A percentile compares a stretch with the other conserved stretches of the same genome.
Evolutionary conservation across 2,113 vertebrate species (phyloP).

Genomic region (Verasper variegatus): DNA sequence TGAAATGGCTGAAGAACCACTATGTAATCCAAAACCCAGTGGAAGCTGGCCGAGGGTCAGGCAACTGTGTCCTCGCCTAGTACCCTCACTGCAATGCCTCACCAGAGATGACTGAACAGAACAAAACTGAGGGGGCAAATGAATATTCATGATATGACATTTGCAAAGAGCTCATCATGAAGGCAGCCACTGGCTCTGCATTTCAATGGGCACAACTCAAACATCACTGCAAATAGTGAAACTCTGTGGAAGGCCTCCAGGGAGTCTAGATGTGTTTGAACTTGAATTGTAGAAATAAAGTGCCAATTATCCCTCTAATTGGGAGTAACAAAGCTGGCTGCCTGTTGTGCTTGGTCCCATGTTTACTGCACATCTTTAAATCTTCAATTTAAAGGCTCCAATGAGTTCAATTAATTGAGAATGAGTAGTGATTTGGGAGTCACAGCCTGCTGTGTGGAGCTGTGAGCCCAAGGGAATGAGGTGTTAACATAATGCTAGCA

Average conservation of each 20-base stretch:
- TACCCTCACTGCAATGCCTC: conserved; percentile 32
- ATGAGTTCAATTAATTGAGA: conserved; percentile 76
- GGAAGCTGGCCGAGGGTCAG: conserved; percentile 35
- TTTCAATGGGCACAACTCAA: conserved; percentile 70
- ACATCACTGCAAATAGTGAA: conserved; percentile 68
- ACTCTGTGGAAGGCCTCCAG: conserved; percentile 55
- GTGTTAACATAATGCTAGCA: conserved; percentile 33
- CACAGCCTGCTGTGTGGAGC: conserved; percentile 39
- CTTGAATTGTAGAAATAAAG: conserved; percentile 72
- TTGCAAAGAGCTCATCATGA: conserved; percentile 61
- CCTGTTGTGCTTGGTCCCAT: conserved; percentile 63
- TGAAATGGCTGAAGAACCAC: conserved; percentile 43
- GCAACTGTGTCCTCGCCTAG: conserved; percentile 27
- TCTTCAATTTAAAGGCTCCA: conserved; percentile 69
- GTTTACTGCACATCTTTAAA: conserved; percentile 74
- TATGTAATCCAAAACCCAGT: conserved; percentile 41
- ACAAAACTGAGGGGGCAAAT: conserved; percentile 60
- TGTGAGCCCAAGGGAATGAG: conserved; percentile 33
- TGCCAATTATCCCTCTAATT: conserved; percentile 79
- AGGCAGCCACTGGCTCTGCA: conserved; percentile 68
- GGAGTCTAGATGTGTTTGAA: conserved; percentile 68
- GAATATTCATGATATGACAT: conserved; percentile 78
- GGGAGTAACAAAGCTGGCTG: conserved; percentile 71
- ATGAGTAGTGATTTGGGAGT: conserved; percentile 62
- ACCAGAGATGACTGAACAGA: conserved; percentile 60